Conservation (phyloP, 2,888 invertebrate genomes). For the Mimas tiliae region DNA sequence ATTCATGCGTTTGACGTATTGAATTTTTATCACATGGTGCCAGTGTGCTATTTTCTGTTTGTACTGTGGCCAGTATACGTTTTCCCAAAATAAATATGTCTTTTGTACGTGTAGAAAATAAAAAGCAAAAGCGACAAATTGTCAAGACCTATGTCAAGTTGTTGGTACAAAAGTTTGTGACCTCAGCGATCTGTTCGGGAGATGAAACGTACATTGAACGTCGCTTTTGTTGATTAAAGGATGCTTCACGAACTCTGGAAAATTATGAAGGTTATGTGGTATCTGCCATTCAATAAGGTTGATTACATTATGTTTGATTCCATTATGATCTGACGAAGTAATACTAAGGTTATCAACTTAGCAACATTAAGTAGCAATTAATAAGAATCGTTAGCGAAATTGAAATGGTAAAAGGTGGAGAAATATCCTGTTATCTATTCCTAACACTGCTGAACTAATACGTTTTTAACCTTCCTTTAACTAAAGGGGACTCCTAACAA, state of each 20-base stretch:
- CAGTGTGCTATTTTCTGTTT: slow-evolving; percentile 13
- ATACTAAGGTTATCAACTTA: too few relatives aligned
- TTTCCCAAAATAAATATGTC: background rate
- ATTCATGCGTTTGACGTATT: slow-evolving; percentile 19
- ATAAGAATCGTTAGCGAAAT: too few relatives aligned
- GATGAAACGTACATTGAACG: background rate
- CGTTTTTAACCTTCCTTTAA: too few relatives aligned
- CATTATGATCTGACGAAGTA: too few relatives aligned
- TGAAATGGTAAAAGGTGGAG: too few relatives aligned
- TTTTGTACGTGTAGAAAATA: slow-evolving; percentile 5
- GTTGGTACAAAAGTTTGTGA: background rate
- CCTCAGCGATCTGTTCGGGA: background rate
- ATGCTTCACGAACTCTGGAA: background rate
- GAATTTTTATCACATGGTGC: slow-evolving; percentile 16
- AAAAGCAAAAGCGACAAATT: background rate
- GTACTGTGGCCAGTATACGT: background rate
- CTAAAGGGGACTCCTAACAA: too few relatives aligned
- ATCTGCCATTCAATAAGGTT: too few relatives aligned
- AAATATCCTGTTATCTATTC: too few relatives aligned
- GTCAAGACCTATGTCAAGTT: background rate
- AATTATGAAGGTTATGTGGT: background rate
- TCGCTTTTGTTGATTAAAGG: background rate
- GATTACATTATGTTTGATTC: too few relatives aligned
- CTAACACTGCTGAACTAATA: too few relatives aligned
- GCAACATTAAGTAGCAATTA: too few relatives aligned